Percentiles rank a stretch among this genome's conserved stretches.
phyloP scores from a whole-genome alignment of 37 sponge, comb jelly and placozoan genomes.

The Hexactinellida sp. region DNA sequence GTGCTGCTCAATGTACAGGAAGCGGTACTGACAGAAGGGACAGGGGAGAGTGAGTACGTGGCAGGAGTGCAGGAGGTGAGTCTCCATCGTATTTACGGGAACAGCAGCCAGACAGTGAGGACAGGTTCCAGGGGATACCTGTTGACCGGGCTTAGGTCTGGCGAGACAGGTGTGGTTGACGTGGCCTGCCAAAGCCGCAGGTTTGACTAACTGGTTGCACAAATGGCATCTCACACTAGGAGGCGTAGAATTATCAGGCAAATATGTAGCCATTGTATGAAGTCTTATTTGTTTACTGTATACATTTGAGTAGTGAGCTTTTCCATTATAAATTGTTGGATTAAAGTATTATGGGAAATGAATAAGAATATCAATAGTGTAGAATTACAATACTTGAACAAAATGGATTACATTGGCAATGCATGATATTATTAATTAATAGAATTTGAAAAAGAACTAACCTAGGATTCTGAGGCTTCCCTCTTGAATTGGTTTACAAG shows the following conservation, averaged over 20 bases:
- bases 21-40: neutral
- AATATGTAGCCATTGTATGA: neutral
- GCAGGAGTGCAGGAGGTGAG: neutral
- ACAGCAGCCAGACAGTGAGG: neutral
- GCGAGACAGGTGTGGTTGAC: neutral
- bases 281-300: too few relatives aligned
- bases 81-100: neutral
- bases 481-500: neutral
- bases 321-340: too few relatives aligned
- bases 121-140: neutral
- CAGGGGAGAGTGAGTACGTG: neutral
- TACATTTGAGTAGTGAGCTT: too few relatives aligned
- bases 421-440: neutral
- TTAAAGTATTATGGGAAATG: neutral
- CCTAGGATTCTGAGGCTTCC: neutral
- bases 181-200: neutral
- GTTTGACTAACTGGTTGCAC: neutral
- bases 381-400: too few relatives aligned
- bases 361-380: too few relatives aligned
- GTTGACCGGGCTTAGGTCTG: neutral
- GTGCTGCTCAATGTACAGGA: neutral
- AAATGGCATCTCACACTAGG: neutral
- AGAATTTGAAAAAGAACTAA: neutral
- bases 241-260: neutral
- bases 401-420: too few relatives aligned